Evolutionary conservation across 2,797 vertebrate species (phyloP), one percentile per base, ranked within the genome.

Genomic region (Phylloscopus collybita): DNA sequence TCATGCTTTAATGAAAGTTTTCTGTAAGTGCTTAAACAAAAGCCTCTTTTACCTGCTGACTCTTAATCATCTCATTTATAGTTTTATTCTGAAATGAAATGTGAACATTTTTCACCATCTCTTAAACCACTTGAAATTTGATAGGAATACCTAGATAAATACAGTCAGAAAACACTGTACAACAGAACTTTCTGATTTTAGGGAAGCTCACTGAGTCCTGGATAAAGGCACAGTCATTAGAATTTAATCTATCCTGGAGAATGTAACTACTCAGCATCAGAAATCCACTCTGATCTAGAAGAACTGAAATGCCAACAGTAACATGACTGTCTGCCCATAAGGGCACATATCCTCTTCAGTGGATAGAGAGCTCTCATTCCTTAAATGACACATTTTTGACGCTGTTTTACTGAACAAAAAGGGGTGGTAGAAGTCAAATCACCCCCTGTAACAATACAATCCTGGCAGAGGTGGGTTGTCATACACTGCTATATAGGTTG

Each of bases 331-430:
- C 60, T 89, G 84, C 57, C 65, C 84, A 69, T 32, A 60, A 74
- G 38, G 62, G 67, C 54, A 78, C 50, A 34, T 80, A 67, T 93
- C 75, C 42, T 82, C 49, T 75, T 70, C 71, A 45, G 20, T 32
- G 49, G 21, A 44, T 56, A 45, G 8, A 90, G 70, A 86, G 25
- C 53, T 54, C 16, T 82, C 34, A 59, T 71, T 61, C 42, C 83
- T 91, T 40, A 67, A 71, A 40, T 91, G 53, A 65, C 80, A 82
- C 27, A 42, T 54, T 75, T n/a, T 34, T 79, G 40, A 76, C 71
- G 92, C 12, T 21, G 9, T 73, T 87, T 56, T 75, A 67, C 88
- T 87, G 80, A 94, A 95, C 57, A 76, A 79, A 94, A 93, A 94
- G 38, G 17, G 54, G 38, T 89, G 40, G 66, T 72, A 38, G 56